Base-by-base conservation (phyloP, 1,140 invertebrate genomes). In the Portunus trituberculatus region DNA sequence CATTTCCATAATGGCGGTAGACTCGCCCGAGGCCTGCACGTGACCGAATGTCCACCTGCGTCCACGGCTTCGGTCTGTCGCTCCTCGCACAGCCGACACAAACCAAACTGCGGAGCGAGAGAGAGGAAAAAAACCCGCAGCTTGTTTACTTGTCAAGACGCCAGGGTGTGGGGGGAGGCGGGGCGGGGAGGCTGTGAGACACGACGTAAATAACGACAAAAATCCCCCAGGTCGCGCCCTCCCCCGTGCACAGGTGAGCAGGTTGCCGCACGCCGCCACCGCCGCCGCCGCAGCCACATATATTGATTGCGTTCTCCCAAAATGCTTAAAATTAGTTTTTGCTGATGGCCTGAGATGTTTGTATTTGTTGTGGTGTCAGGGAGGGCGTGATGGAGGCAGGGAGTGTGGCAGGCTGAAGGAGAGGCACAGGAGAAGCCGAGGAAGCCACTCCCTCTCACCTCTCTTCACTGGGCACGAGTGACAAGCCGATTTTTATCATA, bases 1-100 rank as follows among this genome's bases (percentile, higher is more conserved):
- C 94, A 95, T 95, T 95, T 92, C 94, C 94, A 95, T 95, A 95
- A 95, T 95, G 94, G 94, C 89, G 94, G 94, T 95, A 92, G 94
- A 95, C 94, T 92, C 48, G 94, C 94, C 90, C 32, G 82, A 48
- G 94, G 94, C 94, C 91, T 95, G 82, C 94, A 95, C 52, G 91
- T 95, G 94, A 95, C 91, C 94, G 94, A 86, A 92, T 92, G 94
- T 95, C 94, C 94, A 95, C 91, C 84, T 88, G 28, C 90, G 91
- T 86, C 94, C 94, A 88, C n/a, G 94, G 91, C 94, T 95, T 95
- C 91, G 94, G 91, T 95, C n/a, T 31, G 3, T 46, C 31, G 46
- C 48, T 86, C 52, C 91, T 39, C 45, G 52, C 32, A 16, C 8
- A 14, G 28, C 32, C 45, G 45, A 88, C 67, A 3, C 83, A 29